Conservation (phyloP, 2,113 vertebrate genomes). For the Strix aluco region DNA sequence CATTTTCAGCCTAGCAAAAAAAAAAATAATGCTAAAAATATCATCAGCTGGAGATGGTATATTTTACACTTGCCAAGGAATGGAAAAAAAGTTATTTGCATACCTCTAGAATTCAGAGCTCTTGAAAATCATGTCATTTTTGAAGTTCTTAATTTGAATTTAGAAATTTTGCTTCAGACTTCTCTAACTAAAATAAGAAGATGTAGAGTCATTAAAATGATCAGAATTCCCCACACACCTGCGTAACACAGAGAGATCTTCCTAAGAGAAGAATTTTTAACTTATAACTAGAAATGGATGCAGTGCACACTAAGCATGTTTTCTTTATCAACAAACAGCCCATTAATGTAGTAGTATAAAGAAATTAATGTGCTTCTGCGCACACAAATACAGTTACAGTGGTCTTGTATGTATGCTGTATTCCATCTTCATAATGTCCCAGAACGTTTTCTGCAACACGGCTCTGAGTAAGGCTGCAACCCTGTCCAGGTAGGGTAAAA, state of each 20-base stretch:
- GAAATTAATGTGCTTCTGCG: not conserved
- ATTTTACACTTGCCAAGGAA: not conserved
- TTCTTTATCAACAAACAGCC: not conserved
- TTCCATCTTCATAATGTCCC: not conserved
- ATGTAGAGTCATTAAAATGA: not conserved
- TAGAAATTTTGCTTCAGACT: not conserved
- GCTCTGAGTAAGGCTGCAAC: not conserved
- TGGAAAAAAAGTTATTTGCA: not conserved
- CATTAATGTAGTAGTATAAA: not conserved
- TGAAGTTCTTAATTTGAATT: not conserved
- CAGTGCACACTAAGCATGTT: not conserved
- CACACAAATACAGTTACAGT: not conserved
- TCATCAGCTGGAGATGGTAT: not conserved
- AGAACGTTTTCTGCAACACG: not conserved
- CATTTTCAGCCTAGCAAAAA: not conserved
- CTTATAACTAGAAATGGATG: not conserved
- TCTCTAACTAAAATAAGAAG: not conserved
- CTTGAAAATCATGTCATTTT: not conserved
- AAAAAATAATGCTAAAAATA: not conserved
- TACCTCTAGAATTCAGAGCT: slow-evolving; percentile 1
- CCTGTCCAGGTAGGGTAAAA: not conserved
- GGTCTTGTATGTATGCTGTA: not conserved
- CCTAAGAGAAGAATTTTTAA: not conserved
- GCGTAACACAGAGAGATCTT: not conserved
- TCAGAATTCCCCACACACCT: slow-evolving; percentile 2